Evolutionary conservation across 2,113 vertebrate species (phyloP).

Genomic region (Plotosus lineatus): DNA sequence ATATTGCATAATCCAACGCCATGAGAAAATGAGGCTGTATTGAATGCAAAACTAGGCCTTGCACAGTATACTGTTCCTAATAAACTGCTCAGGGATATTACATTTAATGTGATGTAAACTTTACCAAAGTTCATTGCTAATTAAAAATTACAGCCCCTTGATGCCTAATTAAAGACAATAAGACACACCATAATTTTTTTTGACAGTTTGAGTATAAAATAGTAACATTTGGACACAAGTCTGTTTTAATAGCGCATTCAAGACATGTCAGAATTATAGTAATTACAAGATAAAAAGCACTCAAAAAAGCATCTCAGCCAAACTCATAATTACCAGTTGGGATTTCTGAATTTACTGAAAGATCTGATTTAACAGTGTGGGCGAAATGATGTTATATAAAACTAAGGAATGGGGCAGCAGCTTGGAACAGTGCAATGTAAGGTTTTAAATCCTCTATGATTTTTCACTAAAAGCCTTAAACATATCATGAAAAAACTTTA

Average conservation of each 20-base stretch:
- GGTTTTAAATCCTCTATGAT: neutral
- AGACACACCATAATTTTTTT: neutral
- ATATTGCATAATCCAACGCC: neutral
- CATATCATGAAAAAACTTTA: neutral
- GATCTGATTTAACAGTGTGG: neutral
- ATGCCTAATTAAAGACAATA: neutral
- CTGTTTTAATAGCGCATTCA: neutral
- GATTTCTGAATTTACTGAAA: constrained; percentile 7
- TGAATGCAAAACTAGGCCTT: neutral
- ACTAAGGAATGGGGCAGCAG: neutral
- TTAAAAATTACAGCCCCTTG: neutral
- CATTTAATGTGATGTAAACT: neutral
- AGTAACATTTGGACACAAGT: neutral
- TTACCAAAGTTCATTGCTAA: neutral
- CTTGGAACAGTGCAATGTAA: neutral
- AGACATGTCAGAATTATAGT: constrained; percentile 16
- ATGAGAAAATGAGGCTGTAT: neutral
- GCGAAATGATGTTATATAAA: neutral
- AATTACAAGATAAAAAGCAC: neutral
- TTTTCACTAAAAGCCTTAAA: neutral
- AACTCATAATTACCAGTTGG: neutral
- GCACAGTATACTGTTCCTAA: neutral
- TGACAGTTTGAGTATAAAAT: neutral
- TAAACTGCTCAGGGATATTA: neutral
- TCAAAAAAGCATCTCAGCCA: neutral